These are phyloP conservation scores for Spongia lamella DNA, from an alignment of 37 sponge, comb jelly and placozoan species.

Conservation along the genomic window DNA sequence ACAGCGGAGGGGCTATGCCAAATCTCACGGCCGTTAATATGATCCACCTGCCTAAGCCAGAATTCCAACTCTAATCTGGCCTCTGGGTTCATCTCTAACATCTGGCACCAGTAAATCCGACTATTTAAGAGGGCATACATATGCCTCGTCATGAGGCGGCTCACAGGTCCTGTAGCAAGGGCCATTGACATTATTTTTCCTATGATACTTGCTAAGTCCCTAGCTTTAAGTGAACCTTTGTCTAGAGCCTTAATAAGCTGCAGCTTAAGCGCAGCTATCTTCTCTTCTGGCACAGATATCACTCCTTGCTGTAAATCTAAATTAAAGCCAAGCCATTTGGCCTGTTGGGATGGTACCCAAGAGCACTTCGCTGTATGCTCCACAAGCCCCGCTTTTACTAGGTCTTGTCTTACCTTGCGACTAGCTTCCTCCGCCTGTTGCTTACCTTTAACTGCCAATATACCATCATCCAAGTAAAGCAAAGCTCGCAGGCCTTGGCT, in stretches of 20 bases:
- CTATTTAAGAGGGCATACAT: slow-evolving; percentile 9
- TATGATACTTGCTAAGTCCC: slow-evolving; percentile 17
- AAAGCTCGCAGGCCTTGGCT: slow-evolving; percentile 14
- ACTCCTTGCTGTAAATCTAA: slow-evolving; percentile 19
- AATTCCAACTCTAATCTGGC: slow-evolving; percentile 24
- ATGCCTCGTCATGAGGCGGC: slow-evolving; percentile 6
- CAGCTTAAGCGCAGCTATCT: too few relatives aligned
- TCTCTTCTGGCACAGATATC: slow-evolving; percentile 16
- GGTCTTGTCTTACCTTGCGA: neutral
- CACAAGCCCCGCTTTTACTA: slow-evolving; percentile 18
- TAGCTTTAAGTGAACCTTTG: neutral
- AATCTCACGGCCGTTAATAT: slow-evolving; percentile 8
- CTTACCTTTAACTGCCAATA: neutral
- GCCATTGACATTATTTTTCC: slow-evolving; percentile 25
- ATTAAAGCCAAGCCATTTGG: slow-evolving; percentile 19
- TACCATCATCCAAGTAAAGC: slow-evolving; percentile 45
- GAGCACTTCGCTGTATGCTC: slow-evolving; percentile 4
- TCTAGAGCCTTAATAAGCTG: too few relatives aligned
- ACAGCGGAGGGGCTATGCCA: slow-evolving; percentile 20
- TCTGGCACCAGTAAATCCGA: slow-evolving; percentile 5
- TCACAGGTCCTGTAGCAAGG: neutral
- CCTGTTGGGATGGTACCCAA: slow-evolving; percentile 5
- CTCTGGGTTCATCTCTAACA: neutral
- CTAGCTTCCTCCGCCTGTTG: neutral
- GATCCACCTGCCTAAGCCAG: slow-evolving; percentile 5